Base-by-base conservation (phyloP, 1,140 invertebrate species). In the Macrocentrus cingulum region DNA sequence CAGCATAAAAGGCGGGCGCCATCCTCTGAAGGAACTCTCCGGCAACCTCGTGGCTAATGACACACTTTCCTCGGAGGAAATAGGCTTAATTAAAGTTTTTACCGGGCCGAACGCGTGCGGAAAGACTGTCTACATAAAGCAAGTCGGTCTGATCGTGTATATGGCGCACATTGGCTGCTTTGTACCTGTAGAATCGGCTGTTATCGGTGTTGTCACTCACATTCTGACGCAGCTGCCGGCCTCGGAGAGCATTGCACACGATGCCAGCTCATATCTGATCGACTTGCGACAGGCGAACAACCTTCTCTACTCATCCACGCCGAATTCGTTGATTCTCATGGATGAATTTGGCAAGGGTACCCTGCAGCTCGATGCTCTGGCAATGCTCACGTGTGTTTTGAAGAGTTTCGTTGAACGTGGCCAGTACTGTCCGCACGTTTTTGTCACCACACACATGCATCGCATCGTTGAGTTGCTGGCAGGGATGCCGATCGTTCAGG, bases 291-390 rank as follows among this genome's bases (percentile, higher is more conserved):
- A 95, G 83, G 91, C 94, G 68, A 84, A 89, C 8, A 77, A 84
- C 22, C 85, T 88, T 9, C 67, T 93, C 1, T 81, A 83, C 50
- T 83, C 82, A 62, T 85, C 87, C 0, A 86, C 84, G 0, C 66
- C 76, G 0, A 79, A 81, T 50, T 91, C 91, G 0, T 70, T 97
- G 1, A 81, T 97, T 0, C 82, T 96, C 23, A 82, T 96, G 42
- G 95, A 97, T 78, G 94, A 97, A 78, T 95, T 96, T 82, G 94
- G 94, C 0, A 91, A 91, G 80, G 91, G 92, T 59, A 97, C 95
- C 8, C 81, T 87, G 2, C 86, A 88, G 65, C 75, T 83, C 1
- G 91, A 93, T 78, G 91, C 91, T 0, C 67, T 88, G 29, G 80
- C 88, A 5, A 73, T 95, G 23, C 72, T 94, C 1, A 80, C 84